These are phyloP conservation scores for Brachyalestes nurse DNA, from an alignment of 2,797 vertebrate genomes.

Conservation along the genomic window DNA sequence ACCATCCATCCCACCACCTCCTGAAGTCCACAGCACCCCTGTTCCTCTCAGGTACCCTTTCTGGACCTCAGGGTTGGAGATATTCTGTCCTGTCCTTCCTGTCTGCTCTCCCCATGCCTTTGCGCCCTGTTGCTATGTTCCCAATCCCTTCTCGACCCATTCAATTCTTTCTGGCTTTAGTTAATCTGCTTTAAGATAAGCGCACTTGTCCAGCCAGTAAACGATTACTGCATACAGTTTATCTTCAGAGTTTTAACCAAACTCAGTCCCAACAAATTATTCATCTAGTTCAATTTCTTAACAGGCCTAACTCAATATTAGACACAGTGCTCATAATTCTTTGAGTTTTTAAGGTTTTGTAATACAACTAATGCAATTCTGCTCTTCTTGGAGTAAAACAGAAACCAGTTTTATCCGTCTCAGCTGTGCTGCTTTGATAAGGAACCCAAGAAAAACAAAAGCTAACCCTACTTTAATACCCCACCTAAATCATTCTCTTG, in stretches of 20 bases:
- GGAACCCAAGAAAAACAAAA: constrained; percentile 46
- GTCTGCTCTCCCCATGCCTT: neutral
- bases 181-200: constrained; percentile 30
- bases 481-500: constrained; percentile 26
- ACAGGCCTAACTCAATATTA: constrained; percentile 35
- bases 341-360: neutral
- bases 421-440: constrained; percentile 40
- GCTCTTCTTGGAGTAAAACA: constrained; percentile 21
- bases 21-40: constrained; percentile 10
- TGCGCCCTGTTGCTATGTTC: constrained; percentile 23
- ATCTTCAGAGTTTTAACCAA: constrained; percentile 33
- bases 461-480: constrained; percentile 24
- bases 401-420: constrained; percentile 38
- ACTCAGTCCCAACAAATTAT: neutral
- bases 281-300: constrained; percentile 29
- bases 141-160: constrained; percentile 20
- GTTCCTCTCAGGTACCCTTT: neutral
- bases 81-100: constrained; percentile 5
- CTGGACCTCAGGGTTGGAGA: neutral
- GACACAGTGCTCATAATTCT: neutral
- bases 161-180: constrained; percentile 38
- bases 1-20: neutral
- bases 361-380: constrained; percentile 22
- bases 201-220: constrained; percentile 13
- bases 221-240: constrained; percentile 27